Conservation (phyloP, 2,888 invertebrate genomes). For the Omphaloscelis lunosa region DNA sequence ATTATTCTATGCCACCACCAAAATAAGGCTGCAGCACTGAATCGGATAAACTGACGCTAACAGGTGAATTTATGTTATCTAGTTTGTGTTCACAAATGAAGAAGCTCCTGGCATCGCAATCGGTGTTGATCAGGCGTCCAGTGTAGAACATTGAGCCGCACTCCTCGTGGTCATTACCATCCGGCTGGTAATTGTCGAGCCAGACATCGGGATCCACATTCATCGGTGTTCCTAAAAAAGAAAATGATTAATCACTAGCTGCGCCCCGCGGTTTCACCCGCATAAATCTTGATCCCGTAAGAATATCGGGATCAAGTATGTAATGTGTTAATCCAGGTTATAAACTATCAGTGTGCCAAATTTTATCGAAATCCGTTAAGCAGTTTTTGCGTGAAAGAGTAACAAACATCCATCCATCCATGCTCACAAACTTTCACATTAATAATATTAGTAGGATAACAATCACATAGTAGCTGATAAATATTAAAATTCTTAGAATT, state of each 20-base stretch:
- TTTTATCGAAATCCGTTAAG: too few species aligned
- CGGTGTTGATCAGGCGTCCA: constrained; percentile 78
- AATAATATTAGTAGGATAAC: background rate
- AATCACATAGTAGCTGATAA: background rate
- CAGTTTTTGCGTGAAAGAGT: too few species aligned
- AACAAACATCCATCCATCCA: too few species aligned
- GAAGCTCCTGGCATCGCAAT: constrained; percentile 74
- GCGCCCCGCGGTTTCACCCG: too few species aligned
- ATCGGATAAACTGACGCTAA: background rate
- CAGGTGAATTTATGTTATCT: background rate
- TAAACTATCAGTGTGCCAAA: too few species aligned
- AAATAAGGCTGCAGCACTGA: constrained; percentile 31
- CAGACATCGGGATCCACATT: constrained; percentile 71
- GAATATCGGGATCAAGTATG: too few species aligned
- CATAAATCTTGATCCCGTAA: too few species aligned
- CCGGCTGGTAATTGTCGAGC: constrained; percentile 80
- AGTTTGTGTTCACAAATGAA: constrained; percentile 83
- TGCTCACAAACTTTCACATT: too few species aligned
- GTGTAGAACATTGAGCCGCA: constrained; percentile 80
- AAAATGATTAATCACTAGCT: background rate
- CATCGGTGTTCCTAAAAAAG: constrained; percentile 16
- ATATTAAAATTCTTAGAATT: background rate
- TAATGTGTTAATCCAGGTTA: too few species aligned
- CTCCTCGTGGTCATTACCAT: constrained; percentile 57
- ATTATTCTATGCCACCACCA: constrained; percentile 27